Conservation (phyloP, 1,140 invertebrate species). For the Diuraphis noxia region DNA sequence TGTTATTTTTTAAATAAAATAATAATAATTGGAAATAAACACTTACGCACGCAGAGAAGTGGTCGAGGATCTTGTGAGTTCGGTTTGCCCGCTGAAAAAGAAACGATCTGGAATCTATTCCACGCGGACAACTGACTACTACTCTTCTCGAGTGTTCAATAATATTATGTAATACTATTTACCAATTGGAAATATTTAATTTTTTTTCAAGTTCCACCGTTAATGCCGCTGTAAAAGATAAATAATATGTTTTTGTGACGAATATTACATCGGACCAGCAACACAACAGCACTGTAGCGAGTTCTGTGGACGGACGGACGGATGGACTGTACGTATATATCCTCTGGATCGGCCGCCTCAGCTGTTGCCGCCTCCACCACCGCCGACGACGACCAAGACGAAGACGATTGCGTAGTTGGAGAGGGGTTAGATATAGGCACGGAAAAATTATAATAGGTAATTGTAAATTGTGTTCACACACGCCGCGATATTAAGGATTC, state of each 20-base stretch:
- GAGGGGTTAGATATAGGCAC: neutral
- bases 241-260: neutral
- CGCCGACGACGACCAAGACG: neutral
- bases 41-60: neutral
- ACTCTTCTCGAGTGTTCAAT: neutral
- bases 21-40: neutral
- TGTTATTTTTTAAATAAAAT: too few relatives aligned
- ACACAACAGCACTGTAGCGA: constrained; percentile 7
- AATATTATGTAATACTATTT: neutral
- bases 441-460: neutral
- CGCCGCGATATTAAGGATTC: neutral
- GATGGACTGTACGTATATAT: constrained; percentile 1
- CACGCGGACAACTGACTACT: neutral
- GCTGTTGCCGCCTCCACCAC: neutral
- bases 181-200: neutral
- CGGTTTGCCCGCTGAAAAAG: neutral
- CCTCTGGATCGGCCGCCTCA: neutral
- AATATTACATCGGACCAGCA: neutral
- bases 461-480: neutral
- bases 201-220: neutral
- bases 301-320: constrained; percentile 9
- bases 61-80: neutral
- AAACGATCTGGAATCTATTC: neutral
- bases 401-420: neutral
- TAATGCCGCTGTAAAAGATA: neutral